Conservation (phyloP, 2,888 invertebrate species). For the Lypha dubia region DNA sequence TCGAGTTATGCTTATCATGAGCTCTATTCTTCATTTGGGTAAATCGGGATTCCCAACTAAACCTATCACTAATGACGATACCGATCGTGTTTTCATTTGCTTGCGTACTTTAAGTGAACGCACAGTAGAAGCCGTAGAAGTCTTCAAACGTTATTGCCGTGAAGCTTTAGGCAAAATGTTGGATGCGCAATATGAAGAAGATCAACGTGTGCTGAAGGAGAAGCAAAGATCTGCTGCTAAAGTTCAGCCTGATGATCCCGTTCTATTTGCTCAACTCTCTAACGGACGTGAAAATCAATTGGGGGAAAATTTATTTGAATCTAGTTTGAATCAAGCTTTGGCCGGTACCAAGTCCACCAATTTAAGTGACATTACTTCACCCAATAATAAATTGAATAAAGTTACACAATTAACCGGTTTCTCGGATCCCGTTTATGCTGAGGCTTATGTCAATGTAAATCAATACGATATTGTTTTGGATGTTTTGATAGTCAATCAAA, state of each 20-base stretch:
- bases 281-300: conserved; percentile 86
- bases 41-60: conserved; percentile 89
- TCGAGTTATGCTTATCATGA: conserved; percentile 94
- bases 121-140: conserved; percentile 87
- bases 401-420: conserved; percentile 99
- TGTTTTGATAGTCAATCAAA: conserved; percentile 99
- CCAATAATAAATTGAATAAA: conserved; percentile 87
- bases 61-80: conserved; percentile 97
- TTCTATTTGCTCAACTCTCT: conserved; percentile 90
- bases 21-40: conserved; percentile 93
- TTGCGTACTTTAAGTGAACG: conserved; percentile 89
- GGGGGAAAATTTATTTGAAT: conserved; percentile 93
- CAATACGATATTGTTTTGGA: conserved; percentile 99
- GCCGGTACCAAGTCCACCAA: conserved; percentile 85
- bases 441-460: conserved; percentile 99
- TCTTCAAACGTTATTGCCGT: conserved; percentile 90
- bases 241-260: conserved; percentile 94
- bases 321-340: conserved; percentile 94
- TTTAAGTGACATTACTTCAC: conserved; percentile 84
- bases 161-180: conserved; percentile 93
- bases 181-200: conserved; percentile 88
- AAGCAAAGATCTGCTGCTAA: conserved; percentile 88
- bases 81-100: conserved; percentile 93
- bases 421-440: conserved; percentile 99
- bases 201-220: conserved; percentile 84